Evolutionary conservation across 2,888 invertebrate species (phyloP).

Genomic region (Amphimallon solstitiale): DNA sequence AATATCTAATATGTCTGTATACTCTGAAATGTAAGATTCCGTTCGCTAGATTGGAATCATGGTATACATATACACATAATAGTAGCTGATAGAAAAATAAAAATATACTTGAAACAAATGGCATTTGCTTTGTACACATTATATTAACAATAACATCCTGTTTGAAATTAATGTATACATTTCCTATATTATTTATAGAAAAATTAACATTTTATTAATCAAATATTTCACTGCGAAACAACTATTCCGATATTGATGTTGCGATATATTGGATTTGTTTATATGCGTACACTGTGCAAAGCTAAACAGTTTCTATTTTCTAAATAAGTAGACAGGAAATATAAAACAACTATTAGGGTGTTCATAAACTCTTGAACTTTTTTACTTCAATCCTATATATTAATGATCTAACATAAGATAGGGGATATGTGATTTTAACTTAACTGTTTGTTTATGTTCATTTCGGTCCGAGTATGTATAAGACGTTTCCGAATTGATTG

Average conservation of each 20-base stretch:
- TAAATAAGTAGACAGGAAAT: slow-evolving; percentile 32
- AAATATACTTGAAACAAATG: slow-evolving; percentile 30
- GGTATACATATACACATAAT: neutral
- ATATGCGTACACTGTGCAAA: slow-evolving; percentile 27
- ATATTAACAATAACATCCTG: slow-evolving; percentile 30
- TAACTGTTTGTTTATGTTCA: slow-evolving; percentile 26
- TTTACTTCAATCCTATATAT: slow-evolving; percentile 28
- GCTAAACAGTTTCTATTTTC: slow-evolving; percentile 31
- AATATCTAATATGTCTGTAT: neutral
- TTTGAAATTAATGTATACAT: slow-evolving; percentile 32
- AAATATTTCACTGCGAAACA: slow-evolving; percentile 27
- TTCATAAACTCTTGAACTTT: slow-evolving; percentile 29
- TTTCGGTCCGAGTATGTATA: slow-evolving; percentile 8
- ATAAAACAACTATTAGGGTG: slow-evolving; percentile 32
- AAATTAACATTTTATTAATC: slow-evolving; percentile 31
- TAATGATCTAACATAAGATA: slow-evolving; percentile 26
- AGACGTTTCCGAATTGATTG: slow-evolving; percentile 27
- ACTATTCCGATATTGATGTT: slow-evolving; percentile 27
- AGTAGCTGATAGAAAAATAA: slow-evolving; percentile 15
- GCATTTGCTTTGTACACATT: slow-evolving; percentile 32
- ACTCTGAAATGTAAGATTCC: neutral
- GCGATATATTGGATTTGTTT: slow-evolving; percentile 25
- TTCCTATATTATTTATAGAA: slow-evolving; percentile 32
- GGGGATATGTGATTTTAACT: slow-evolving; percentile 23
- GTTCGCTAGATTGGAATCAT: neutral